These are phyloP conservation scores for Chloroceryle inda DNA, from an alignment of 2,797 vertebrate genomes.

Conservation along the genomic window DNA sequence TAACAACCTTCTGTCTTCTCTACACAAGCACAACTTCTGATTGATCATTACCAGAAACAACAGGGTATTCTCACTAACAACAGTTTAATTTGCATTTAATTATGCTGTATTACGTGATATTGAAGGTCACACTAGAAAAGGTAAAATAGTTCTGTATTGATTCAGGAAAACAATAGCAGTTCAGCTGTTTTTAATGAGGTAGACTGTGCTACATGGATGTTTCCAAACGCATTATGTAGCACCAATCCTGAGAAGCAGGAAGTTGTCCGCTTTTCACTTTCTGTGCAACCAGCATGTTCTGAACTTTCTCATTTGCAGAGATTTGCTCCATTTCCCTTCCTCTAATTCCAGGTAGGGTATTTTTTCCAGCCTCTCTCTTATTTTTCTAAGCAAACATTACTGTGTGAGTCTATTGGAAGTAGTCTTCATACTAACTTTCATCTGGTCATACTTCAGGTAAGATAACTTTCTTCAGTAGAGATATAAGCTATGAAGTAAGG, in stretches of 20 bases:
- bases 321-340: neutral
- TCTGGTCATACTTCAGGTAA: neutral
- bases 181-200: neutral
- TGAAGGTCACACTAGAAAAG: neutral
- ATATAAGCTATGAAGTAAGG: neutral
- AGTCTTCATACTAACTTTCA: neutral
- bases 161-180: neutral
- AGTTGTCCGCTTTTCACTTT: neutral
- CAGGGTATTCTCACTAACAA: neutral
- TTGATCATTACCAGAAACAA: constrained; percentile 13
- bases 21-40: neutral
- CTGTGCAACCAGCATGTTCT: neutral
- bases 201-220: neutral
- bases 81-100: constrained; percentile 21
- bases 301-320: neutral
- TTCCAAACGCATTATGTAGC: fast-evolving
- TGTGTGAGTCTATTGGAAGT: neutral
- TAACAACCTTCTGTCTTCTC: neutral
- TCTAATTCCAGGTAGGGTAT: neutral
- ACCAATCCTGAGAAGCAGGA: neutral
- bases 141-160: neutral
- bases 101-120: neutral
- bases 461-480: neutral
- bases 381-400: neutral
- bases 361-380: neutral